phyloP scores from a whole-genome alignment of 2,888 invertebrate genomes.

The Trachelus iudaicus region DNA sequence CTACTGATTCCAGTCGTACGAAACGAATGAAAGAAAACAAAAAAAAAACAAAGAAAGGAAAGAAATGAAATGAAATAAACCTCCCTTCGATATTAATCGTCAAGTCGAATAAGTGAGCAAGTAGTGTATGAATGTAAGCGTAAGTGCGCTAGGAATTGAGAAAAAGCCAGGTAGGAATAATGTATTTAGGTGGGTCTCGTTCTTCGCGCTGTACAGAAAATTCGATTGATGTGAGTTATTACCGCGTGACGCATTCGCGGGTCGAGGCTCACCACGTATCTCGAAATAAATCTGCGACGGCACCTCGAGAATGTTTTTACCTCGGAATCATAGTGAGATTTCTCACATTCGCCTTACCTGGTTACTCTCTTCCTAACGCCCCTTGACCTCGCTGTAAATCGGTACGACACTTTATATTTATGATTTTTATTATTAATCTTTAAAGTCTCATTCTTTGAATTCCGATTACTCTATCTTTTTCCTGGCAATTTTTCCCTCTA shows the following conservation, averaged over 20 bases:
- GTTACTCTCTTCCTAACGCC: not conserved
- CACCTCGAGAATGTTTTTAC: not conserved
- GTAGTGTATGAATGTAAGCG: not conserved
- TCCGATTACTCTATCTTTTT: not conserved
- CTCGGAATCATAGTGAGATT: not conserved
- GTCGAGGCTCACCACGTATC: not conserved
- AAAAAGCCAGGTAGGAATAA: not conserved
- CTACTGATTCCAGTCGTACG: not conserved
- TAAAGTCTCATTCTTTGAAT: not conserved
- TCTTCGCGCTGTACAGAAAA: not conserved
- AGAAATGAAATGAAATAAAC: not conserved
- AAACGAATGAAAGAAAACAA: not conserved
- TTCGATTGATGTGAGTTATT: not conserved
- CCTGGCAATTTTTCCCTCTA: not conserved
- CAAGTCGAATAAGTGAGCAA: slow-evolving; percentile 1
- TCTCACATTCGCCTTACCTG: not conserved
- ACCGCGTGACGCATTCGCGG: not conserved
- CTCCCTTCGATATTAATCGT: not conserved
- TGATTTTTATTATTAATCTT: not conserved
- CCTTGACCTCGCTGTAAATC: not conserved
- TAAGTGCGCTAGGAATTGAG: not conserved
- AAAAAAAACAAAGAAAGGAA: not conserved
- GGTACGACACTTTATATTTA: not conserved
- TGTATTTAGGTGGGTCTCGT: not conserved
- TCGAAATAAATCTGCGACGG: not conserved